Evolutionary conservation across 1,140 invertebrate genomes (phyloP), one percentile per base, ranked within the genome.

Genomic region (Aleiodes sp.): DNA sequence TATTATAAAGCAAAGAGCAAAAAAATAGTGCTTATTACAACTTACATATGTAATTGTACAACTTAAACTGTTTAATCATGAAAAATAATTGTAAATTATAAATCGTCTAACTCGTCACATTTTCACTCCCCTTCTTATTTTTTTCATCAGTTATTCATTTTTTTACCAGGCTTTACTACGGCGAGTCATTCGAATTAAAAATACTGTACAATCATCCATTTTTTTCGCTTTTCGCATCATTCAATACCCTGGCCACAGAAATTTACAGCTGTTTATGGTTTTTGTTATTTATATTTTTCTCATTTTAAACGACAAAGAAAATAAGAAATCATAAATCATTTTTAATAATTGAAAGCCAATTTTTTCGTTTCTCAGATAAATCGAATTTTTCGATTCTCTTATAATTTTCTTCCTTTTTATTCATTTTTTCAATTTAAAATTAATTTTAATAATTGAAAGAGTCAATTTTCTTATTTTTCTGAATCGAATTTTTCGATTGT

Each of bases 181-280:
- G 70, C 35, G 33, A 60, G 31, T 64, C 73, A 74, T 75, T 75
- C 73, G 71, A 78, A 80, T 79, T 78, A 80, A 82, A 82, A 82
- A 82, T 82, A 82, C 79, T 82, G 80, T 81, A 82, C 80, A 82
- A 80, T 78, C 75, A 37, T 43, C 39, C 3, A 31, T 39, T 61
- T 59, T 24, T 78, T 74, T n/a, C n/a, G n/a, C n/a, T n/a, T n/a
- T n/a, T n/a, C n/a, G n/a, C n/a, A n/a, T n/a, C n/a, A n/a, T n/a
- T n/a, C n/a, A n/a, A n/a, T n/a, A 73, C 74, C 77, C 76, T 80
- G 78, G 75, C 79, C n/a, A 73, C 69, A 76, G 79, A 79, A 77
- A 73, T 75, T 73, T 72, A 71, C 79, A 74, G 72, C 75, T 74
- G 68, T 74, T 67, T 76, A 73, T 29, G 74, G 21, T 68, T 62